These are phyloP conservation scores for Heliothis virescens DNA, from an alignment of 1,140 invertebrate genomes.

Conservation along the genomic window DNA sequence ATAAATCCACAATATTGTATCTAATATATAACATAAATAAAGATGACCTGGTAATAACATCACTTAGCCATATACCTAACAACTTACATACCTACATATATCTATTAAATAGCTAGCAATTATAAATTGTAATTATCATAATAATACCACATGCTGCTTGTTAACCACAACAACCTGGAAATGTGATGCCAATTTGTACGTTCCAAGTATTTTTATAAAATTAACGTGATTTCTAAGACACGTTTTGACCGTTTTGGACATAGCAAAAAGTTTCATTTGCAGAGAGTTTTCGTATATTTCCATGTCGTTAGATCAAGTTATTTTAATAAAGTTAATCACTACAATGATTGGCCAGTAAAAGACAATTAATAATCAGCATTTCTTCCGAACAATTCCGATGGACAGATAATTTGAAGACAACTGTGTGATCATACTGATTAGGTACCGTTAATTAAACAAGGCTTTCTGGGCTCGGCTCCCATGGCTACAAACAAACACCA, in stretches of 20 bases:
- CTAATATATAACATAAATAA: not conserved
- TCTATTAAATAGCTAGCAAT: not conserved
- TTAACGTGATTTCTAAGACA: too few relatives aligned
- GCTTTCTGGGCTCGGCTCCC: not conserved
- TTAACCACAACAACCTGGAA: not conserved
- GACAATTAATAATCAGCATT: too few relatives aligned
- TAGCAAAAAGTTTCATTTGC: too few relatives aligned
- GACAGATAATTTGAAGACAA: too few relatives aligned
- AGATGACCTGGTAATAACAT: conserved; percentile 5
- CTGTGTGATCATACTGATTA: not conserved
- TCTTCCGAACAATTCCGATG: too few relatives aligned
- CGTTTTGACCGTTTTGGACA: too few relatives aligned
- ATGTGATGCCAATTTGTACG: not conserved
- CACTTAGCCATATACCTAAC: not conserved
- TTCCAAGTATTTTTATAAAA: not conserved
- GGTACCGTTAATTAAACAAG: not conserved
- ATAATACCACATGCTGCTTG: not conserved
- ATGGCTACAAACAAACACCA: conserved; percentile 7
- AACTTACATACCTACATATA: too few relatives aligned
- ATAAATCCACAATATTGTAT: not conserved
- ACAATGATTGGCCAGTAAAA: too few relatives aligned
- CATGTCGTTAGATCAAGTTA: too few relatives aligned
- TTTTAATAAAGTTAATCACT: too few relatives aligned
- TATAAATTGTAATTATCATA: not conserved
- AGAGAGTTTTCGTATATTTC: too few relatives aligned